These are phyloP conservation scores for Neodiprion pinetum DNA, from an alignment of 1,140 invertebrate genomes.

Conservation along the genomic window DNA sequence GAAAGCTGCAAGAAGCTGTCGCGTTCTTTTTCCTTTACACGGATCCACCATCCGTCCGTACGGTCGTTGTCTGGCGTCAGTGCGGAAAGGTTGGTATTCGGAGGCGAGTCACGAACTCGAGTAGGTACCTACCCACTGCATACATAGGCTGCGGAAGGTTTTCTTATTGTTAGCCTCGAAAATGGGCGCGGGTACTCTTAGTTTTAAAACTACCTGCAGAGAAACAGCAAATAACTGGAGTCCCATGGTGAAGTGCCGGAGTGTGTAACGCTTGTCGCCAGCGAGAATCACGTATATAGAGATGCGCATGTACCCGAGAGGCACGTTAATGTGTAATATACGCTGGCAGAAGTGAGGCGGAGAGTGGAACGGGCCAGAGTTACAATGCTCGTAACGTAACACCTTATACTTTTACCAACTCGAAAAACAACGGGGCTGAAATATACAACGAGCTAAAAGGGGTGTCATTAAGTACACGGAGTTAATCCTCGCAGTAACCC, in stretches of 20 bases:
- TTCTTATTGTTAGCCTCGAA: not conserved
- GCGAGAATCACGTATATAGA: too few relatives aligned
- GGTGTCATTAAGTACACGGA: slow-evolving; percentile 4
- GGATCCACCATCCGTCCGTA: too few relatives aligned
- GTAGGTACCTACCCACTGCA: not conserved
- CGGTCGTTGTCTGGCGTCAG: too few relatives aligned
- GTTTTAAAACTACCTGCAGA: slow-evolving; percentile 5
- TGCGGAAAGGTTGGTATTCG: not conserved
- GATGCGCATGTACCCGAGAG: too few relatives aligned
- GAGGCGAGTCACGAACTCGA: slow-evolving; percentile 3
- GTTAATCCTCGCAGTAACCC: not conserved
- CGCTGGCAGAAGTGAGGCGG: not conserved
- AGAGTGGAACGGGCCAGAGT: not conserved
- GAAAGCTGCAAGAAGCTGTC: too few relatives aligned
- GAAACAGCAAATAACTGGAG: not conserved
- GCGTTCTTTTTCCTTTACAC: too few relatives aligned
- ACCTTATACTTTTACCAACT: not conserved
- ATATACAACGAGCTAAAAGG: slow-evolving; percentile 4
- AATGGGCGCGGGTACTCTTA: not conserved
- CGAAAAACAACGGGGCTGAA: not conserved
- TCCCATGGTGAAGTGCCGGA: not conserved
- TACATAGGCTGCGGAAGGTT: not conserved
- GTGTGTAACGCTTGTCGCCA: not conserved
- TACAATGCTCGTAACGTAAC: not conserved
- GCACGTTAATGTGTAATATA: too few relatives aligned